Evolutionary conservation across 1,140 invertebrate genomes (phyloP), one percentile per base, ranked within the genome.

Genomic region (Psilanteris sp.): DNA sequence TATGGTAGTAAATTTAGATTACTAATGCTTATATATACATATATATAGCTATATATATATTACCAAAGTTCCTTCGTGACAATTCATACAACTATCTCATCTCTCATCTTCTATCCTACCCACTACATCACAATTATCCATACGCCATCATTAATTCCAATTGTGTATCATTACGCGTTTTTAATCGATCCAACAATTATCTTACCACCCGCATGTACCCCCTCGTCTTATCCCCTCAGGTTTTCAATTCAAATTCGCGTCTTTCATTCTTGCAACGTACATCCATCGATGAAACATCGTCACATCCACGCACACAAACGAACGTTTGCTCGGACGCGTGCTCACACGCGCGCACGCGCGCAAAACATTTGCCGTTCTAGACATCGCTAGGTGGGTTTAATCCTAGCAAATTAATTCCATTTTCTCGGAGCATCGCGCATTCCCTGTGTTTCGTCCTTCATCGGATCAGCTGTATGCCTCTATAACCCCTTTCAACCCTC

Each of bases 381-480:
- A 83, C 61, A 62, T 78, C 70, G 77, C 81, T 80, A 81, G 84
- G 79, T 73, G 83, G 82, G 87, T 87, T 87, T 87, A 88, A 87
- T 87, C 84, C 83, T 81, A 85, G 83, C 80, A 87, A 88, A 87
- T 88, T 88, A 87, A 88, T 87, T 87, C 85, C 86, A 88, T 88
- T 88, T 87, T 88, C 85, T 82, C 83, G 81, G 80, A 86, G 83
- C 83, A 86, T 87, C 85, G 80, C 82, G 84, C 83, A 87, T 87
- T 87, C 85, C 82, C 79, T 81, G 81, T 86, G 84, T 86, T 87
- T 86, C 84, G 84, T 86, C 83, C 86, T 88, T 87, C 87, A 87
- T 87, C 85, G 87, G 83, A 80, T 86, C 79, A 79, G 77, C 83
- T 84, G 83, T 85, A 81, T 79, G 80, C 72, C 78, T 66, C 79